Conservation (phyloP, 2,113 vertebrate species). For the Acanthochromis polyacanthus region DNA sequence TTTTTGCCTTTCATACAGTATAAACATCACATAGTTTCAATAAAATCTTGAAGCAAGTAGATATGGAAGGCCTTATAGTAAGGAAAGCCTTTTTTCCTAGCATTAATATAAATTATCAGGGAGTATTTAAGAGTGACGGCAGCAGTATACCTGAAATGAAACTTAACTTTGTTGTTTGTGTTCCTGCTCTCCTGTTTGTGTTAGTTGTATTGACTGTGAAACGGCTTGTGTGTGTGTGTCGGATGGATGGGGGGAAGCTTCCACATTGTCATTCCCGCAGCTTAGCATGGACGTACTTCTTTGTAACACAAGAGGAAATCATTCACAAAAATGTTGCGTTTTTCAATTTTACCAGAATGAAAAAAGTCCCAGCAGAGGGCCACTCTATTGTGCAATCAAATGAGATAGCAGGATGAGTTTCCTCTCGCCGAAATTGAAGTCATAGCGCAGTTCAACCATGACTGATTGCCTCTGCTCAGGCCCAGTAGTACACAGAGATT, state of each 20-base stretch:
- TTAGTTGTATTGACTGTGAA: not conserved
- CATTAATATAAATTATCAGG: too few species aligned
- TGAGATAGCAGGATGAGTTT: slow-evolving; percentile 52
- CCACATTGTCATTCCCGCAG: not conserved
- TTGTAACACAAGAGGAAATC: slow-evolving; percentile 10
- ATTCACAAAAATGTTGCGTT: slow-evolving; percentile 14
- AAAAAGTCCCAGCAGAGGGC: slow-evolving; percentile 8
- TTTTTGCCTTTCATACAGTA: too few species aligned
- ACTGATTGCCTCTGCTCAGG: slow-evolving; percentile 64
- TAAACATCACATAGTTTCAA: too few species aligned
- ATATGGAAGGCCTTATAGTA: too few species aligned
- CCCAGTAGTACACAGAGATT: slow-evolving; percentile 40
- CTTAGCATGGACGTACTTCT: not conserved
- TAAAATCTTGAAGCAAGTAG: too few species aligned
- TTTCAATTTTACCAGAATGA: slow-evolving; percentile 30
- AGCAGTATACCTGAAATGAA: too few species aligned
- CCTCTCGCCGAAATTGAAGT: slow-evolving; percentile 61
- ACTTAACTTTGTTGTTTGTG: too few species aligned
- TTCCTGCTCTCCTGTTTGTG: too few species aligned
- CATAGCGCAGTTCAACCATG: slow-evolving; percentile 62
- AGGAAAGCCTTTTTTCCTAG: too few species aligned
- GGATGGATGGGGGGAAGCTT: not conserved
- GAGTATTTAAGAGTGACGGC: too few species aligned
- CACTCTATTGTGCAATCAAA: slow-evolving; percentile 61
- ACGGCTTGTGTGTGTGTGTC: not conserved